These are phyloP conservation scores for Apeira syringaria DNA, from an alignment of 2,888 invertebrate genomes.

Conservation along the genomic window DNA sequence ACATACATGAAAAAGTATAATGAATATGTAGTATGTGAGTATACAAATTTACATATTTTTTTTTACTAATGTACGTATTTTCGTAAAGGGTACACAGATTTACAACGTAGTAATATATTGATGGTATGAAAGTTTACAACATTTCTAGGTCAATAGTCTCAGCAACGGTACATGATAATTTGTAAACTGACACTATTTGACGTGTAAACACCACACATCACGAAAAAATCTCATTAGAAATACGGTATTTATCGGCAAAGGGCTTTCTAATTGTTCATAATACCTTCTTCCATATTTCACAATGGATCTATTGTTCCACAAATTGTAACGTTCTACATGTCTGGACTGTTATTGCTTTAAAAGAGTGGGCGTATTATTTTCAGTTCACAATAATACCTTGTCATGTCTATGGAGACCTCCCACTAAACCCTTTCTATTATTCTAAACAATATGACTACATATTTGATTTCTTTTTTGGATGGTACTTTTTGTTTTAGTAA, in stretches of 20 bases:
- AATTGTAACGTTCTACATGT: conserved; percentile 31
- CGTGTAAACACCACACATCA: conserved; percentile 46
- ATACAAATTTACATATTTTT: no score
- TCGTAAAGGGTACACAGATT: conserved; percentile 1
- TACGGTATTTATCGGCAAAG: conserved; percentile 38
- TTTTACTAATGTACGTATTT: no score
- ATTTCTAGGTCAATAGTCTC: conserved; percentile 17
- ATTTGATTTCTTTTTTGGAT: conserved; percentile 7
- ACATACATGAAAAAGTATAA: no score
- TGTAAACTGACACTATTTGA: conserved; percentile 38
- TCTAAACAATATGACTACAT: conserved; percentile 6
- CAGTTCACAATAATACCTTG: conserved; percentile 30
- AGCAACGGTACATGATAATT: conserved; percentile 33
- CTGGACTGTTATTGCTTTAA: conserved; percentile 26
- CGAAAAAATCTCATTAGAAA: conserved; percentile 55
- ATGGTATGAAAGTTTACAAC: conserved; percentile 19
- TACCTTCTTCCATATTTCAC: conserved; percentile 35
- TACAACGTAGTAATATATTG: conserved; percentile 2
- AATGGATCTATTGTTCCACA: conserved; percentile 36
- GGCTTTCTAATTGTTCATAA: conserved; percentile 58
- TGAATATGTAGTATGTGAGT: no score
- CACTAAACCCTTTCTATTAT: conserved; percentile 25
- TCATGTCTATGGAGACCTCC: conserved; percentile 28
- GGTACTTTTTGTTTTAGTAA: background rate
- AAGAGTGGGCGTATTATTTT: conserved; percentile 34